phyloP scores from a whole-genome alignment of 2,113 vertebrate species.

The Catharus bicknelli region DNA sequence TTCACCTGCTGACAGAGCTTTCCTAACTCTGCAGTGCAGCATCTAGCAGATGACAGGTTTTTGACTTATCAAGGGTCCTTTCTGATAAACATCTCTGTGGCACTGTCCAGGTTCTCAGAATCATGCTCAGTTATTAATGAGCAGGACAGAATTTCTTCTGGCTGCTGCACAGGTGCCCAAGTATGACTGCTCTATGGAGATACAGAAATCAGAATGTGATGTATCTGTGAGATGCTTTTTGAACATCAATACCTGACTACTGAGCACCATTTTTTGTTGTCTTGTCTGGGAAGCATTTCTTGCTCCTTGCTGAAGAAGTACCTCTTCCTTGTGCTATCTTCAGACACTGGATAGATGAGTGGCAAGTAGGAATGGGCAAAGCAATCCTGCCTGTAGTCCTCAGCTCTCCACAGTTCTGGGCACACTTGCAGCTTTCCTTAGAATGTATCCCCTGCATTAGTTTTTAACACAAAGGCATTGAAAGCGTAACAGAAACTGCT shows the following conservation, averaged over 20 bases:
- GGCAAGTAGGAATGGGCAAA: not conserved
- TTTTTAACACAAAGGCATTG: not conserved
- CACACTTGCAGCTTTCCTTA: not conserved
- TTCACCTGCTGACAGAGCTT: not conserved
- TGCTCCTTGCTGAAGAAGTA: not conserved
- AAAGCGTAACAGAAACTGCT: not conserved
- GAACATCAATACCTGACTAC: not conserved
- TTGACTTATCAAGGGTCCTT: not conserved
- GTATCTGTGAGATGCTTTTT: not conserved
- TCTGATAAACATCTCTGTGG: not conserved
- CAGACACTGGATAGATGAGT: not conserved
- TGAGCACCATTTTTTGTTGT: not conserved
- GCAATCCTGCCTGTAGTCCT: not conserved
- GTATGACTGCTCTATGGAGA: not conserved
- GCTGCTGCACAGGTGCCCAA: not conserved
- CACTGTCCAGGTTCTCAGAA: not conserved
- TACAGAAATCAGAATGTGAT: not conserved
- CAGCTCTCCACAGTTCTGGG: not conserved
- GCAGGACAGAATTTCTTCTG: not conserved
- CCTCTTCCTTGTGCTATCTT: not conserved
- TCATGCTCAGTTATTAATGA: not conserved
- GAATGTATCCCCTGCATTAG: not conserved
- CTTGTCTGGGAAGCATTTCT: not conserved
- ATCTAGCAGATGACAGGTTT: not conserved
- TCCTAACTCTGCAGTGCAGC: not conserved